Conservation (phyloP, 2,888 invertebrate genomes). For the Pristionchus exspectatus region DNA sequence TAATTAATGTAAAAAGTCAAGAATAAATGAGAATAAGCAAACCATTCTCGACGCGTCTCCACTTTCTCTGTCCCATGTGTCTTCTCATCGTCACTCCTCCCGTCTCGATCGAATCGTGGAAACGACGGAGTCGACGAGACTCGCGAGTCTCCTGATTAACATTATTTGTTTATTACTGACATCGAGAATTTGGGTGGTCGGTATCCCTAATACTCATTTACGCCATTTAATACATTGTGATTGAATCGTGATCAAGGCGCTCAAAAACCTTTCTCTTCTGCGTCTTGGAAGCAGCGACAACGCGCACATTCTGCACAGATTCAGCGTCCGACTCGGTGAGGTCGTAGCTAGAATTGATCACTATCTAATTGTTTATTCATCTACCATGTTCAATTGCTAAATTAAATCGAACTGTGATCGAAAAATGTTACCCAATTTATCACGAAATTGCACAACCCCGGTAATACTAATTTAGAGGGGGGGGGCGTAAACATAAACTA, state of each 20-base stretch:
- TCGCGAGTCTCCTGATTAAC: slow-evolving; percentile 44
- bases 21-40: not conserved
- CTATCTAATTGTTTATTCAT: not conserved
- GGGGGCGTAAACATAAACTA: not conserved
- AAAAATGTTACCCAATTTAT: not conserved
- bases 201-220: no score
- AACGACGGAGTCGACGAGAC: slow-evolving; percentile 54
- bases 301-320: slow-evolving; percentile 24
- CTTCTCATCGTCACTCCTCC: slow-evolving; percentile 70
- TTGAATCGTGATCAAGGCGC: not conserved
- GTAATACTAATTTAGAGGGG: not conserved
- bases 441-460: not conserved
- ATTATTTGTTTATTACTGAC: no score
- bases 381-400: not conserved
- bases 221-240: no score
- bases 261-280: slow-evolving; percentile 51
- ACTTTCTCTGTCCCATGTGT: slow-evolving; percentile 76
- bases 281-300: slow-evolving; percentile 46
- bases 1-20: no score
- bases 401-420: not conserved
- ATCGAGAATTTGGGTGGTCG: no score
- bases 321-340: slow-evolving; percentile 60
- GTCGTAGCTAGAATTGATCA: slow-evolving; percentile 62
- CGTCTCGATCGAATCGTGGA: slow-evolving; percentile 61
- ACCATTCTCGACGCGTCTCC: slow-evolving; percentile 76